Evolutionary conservation across 2,113 vertebrate species (phyloP).

Genomic region (Apaloderma vittatum): DNA sequence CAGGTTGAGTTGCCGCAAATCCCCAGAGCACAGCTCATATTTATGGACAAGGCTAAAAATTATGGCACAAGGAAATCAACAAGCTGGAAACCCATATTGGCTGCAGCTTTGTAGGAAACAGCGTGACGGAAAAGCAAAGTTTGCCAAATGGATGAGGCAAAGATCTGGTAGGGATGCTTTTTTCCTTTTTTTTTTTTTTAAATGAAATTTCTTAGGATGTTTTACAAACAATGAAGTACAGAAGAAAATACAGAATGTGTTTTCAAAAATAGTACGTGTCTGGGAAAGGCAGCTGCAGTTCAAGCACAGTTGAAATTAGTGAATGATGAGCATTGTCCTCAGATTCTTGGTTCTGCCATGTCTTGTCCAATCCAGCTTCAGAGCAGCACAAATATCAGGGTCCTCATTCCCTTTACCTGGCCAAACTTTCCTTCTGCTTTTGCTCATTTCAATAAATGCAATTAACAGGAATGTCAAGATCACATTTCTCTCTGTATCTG

Average conservation of each 20-base stretch:
- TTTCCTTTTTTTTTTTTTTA: neutral
- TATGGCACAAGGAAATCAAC: conserved; percentile 40
- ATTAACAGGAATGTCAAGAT: neutral
- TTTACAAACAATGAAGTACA: neutral
- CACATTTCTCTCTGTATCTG: neutral
- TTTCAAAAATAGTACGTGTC: neutral
- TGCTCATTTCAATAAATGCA: neutral
- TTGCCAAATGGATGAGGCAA: conserved; percentile 32
- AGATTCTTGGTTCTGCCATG: neutral
- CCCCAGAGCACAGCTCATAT: conserved; percentile 26
- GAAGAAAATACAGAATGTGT: neutral
- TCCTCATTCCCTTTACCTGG: neutral
- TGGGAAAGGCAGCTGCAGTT: neutral
- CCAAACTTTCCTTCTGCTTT: neutral
- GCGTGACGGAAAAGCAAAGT: neutral
- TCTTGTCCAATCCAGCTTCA: neutral
- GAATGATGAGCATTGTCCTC: neutral
- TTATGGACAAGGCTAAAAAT: conserved; percentile 10
- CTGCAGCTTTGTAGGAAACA: conserved; percentile 1
- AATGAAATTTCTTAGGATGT: neutral
- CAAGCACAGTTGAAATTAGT: neutral
- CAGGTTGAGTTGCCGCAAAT: neutral
- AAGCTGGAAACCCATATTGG: neutral
- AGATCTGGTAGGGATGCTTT: neutral
- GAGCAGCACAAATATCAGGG: neutral